These are phyloP conservation scores for Avahi laniger DNA, from an alignment of 2,797 vertebrate species.

Conservation along the genomic window DNA sequence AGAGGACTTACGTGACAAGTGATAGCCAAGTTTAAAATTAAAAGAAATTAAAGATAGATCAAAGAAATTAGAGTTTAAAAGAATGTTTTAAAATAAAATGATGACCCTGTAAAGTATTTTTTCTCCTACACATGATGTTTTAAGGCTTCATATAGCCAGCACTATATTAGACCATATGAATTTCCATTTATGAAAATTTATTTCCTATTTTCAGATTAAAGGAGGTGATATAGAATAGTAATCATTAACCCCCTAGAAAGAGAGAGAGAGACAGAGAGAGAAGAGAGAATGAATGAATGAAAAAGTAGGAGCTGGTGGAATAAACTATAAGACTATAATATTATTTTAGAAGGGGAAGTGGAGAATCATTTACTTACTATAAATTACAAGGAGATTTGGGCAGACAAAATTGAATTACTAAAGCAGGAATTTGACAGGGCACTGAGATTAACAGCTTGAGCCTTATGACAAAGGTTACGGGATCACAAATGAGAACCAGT, in stretches of 20 bases:
- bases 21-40: background rate
- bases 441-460: slow-evolving; percentile 62
- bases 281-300: too few species aligned
- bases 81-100: background rate
- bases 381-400: slow-evolving; percentile 55
- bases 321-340: background rate
- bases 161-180: background rate
- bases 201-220: background rate
- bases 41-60: slow-evolving; percentile 6
- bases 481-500: slow-evolving; percentile 68
- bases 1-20: background rate
- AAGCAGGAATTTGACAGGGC: slow-evolving; percentile 42
- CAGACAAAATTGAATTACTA: slow-evolving; percentile 52
- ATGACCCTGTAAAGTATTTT: background rate
- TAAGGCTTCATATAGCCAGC: background rate
- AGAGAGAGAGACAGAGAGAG: background rate
- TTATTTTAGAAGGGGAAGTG: slow-evolving; percentile 70
- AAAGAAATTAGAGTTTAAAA: background rate
- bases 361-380: slow-evolving; percentile 64
- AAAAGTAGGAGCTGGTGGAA: background rate
- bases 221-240: background rate
- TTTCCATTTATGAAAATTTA: background rate
- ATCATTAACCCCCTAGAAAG: background rate
- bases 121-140: background rate
- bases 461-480: slow-evolving; percentile 63